Conservation (phyloP, 2,797 vertebrate species). For the Cynopterus sphinx region DNA sequence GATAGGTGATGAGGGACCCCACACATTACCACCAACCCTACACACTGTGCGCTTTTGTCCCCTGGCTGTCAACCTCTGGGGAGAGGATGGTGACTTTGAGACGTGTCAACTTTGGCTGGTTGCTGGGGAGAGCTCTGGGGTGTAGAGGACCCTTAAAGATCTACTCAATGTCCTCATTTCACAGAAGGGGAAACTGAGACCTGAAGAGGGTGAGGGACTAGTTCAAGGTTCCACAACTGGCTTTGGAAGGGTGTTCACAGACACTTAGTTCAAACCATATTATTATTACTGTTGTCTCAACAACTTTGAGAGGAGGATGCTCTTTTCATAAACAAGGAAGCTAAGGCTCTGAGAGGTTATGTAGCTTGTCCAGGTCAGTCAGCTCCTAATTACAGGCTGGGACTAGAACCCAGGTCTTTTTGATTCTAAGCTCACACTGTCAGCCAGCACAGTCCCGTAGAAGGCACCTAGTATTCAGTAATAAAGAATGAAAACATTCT, state of each 20-base stretch:
- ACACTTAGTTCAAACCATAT: not conserved
- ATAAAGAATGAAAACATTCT: not conserved
- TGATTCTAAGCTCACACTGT: not conserved
- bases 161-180: not conserved
- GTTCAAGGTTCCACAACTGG: not conserved
- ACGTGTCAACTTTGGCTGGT: not conserved
- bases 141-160: not conserved
- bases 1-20: not conserved
- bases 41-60: not conserved
- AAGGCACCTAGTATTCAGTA: not conserved
- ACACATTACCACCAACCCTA: not conserved
- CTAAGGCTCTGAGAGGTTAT: not conserved
- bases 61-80: not conserved
- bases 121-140: not conserved
- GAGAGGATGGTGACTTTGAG: not conserved
- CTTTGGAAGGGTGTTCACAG: not conserved
- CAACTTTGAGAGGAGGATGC: constrained; percentile 77
- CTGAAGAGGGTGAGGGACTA: not conserved
- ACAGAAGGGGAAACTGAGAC: not conserved
- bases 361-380: not conserved
- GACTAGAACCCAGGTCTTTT: not conserved
- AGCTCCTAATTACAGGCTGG: not conserved
- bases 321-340: constrained; percentile 69
- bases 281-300: constrained; percentile 42
- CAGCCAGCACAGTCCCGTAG: not conserved